These are phyloP conservation scores for Thysanoteuthis rhombus DNA, from an alignment of 2,888 invertebrate species.

Conservation along the genomic window DNA sequence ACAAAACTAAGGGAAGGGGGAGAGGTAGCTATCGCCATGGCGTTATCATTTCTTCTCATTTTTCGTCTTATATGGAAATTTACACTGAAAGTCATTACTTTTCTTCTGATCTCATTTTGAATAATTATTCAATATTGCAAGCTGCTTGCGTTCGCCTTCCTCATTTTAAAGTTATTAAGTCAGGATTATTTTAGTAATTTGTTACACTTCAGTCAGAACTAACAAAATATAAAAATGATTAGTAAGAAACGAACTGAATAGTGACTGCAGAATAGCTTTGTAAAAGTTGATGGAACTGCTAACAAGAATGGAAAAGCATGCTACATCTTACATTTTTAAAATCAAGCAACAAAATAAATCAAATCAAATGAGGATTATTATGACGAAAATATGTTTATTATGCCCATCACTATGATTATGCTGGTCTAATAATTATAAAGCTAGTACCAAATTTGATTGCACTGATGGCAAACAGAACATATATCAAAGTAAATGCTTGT, in stretches of 20 bases:
- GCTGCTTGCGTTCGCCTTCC: not conserved
- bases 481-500: too few species aligned
- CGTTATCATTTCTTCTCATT: not conserved
- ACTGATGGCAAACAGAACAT: too few species aligned
- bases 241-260: not conserved
- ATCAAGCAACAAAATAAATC: not conserved
- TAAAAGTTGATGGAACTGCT: not conserved
- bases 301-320: not conserved
- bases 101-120: not conserved
- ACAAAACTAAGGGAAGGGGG: not conserved
- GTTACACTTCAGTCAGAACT: not conserved
- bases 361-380: too few species aligned
- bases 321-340: not conserved
- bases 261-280: not conserved
- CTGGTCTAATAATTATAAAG: too few species aligned
- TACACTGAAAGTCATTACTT: not conserved
- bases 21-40: not conserved
- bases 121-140: not conserved
- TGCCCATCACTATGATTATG: too few species aligned
- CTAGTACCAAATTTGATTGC: too few species aligned
- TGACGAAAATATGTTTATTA: too few species aligned
- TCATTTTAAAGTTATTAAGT: not conserved
- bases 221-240: not conserved
- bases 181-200: conserved; percentile 12
- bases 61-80: not conserved